These are phyloP conservation scores for Drosophila paulistorum DNA, from an alignment of 1,140 invertebrate species.

Conservation along the genomic window DNA sequence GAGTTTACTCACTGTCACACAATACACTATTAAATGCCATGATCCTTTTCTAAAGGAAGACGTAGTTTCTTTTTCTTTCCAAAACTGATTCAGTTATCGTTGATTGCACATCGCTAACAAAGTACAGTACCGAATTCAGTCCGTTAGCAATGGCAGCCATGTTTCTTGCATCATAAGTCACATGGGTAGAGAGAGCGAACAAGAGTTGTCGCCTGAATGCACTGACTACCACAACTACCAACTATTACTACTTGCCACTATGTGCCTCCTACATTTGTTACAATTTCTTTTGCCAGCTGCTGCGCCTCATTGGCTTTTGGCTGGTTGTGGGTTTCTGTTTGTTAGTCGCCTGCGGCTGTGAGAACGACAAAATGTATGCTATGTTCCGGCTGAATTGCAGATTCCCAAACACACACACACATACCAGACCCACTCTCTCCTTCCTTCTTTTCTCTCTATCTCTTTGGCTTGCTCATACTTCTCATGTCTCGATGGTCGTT, in stretches of 20 bases:
- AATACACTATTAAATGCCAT: conserved; percentile 18
- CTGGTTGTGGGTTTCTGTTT: conserved; percentile 39
- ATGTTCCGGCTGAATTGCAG: conserved; percentile 74
- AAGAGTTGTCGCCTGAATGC: conserved; percentile 46
- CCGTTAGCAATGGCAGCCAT: conserved; percentile 37
- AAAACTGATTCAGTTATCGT: conserved; percentile 55
- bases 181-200: conserved; percentile 23
- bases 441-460: not conserved
- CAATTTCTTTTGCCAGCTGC: conserved; percentile 63
- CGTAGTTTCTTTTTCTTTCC: not conserved
- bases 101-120: conserved; percentile 56
- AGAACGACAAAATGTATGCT: conserved; percentile 76
- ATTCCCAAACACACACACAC: conserved; percentile 29
- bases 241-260: not conserved
- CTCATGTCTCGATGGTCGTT: conserved; percentile 1
- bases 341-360: conserved; percentile 57
- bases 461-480: not conserved
- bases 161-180: conserved; percentile 67
- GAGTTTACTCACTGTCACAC: not conserved
- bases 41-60: conserved; percentile 9
- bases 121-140: conserved; percentile 23
- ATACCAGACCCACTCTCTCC: not conserved
- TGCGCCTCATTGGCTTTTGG: conserved; percentile 65
- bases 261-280: conserved; percentile 51
- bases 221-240: conserved; percentile 29